Percentiles rank a stretch among this genome's conserved stretches.
These are phyloP conservation scores for Aspidapion aeneum DNA, from an alignment of 2,888 invertebrate species.

Conservation along the genomic window DNA sequence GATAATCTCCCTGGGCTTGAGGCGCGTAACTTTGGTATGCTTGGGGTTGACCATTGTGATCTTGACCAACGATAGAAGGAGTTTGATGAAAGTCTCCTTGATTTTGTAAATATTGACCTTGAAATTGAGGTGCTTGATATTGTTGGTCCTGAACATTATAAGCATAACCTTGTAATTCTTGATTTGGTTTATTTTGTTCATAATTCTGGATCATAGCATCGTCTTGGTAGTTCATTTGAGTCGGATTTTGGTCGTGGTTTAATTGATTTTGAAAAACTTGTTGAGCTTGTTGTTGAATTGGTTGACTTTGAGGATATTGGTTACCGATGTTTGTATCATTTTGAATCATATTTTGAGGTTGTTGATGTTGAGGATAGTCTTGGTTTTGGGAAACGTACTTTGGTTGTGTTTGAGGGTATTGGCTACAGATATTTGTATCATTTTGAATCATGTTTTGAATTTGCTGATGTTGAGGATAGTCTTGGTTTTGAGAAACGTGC, in stretches of 20 bases:
- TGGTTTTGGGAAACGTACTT: not conserved
- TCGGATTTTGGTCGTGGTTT: conserved; percentile 9
- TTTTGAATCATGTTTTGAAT: conserved; percentile 27
- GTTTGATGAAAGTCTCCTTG: too few relatives aligned
- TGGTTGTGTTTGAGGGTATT: conserved; percentile 9
- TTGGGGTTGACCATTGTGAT: too few relatives aligned
- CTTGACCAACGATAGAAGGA: too few relatives aligned
- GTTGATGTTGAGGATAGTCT: not conserved
- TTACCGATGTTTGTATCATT: conserved; percentile 5
- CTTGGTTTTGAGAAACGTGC: not conserved
- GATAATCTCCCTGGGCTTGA: conserved; percentile 1
- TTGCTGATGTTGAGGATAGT: not conserved
- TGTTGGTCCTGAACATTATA: too few relatives aligned
- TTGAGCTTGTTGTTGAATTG: conserved; percentile 4
- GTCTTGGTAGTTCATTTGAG: conserved; percentile 7
- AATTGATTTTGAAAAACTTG: too few relatives aligned
- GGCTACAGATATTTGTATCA: conserved; percentile 28
- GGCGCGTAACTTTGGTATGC: too few relatives aligned
- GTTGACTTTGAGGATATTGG: conserved; percentile 9
- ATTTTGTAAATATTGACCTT: too few relatives aligned
- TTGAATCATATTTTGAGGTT: conserved; percentile 6
- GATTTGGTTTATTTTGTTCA: not conserved
- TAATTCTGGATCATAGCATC: conserved; percentile 1
- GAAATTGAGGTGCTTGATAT: too few relatives aligned
- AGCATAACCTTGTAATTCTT: conserved; percentile 11